A percentile compares a stretch with the other conserved stretches of the same genome.
phyloP scores from a whole-genome alignment of 2,113 vertebrate genomes.

The Corvus cornix region DNA sequence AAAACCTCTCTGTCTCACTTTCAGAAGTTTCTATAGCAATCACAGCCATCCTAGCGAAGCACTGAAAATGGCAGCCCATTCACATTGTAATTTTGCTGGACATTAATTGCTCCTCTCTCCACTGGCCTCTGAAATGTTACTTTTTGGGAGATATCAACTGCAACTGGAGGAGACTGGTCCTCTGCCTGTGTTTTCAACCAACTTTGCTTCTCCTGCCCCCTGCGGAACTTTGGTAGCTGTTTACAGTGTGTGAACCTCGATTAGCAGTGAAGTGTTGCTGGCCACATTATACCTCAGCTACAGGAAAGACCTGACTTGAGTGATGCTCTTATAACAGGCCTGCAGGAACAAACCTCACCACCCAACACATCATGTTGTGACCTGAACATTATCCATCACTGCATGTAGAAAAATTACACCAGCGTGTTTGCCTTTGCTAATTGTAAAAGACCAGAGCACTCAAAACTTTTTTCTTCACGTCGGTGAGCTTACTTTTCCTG shows the following conservation, averaged over 20 bases:
- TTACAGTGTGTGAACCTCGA: background rate
- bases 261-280: background rate
- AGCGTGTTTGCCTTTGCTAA: background rate
- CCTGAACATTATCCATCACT: background rate
- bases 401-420: background rate
- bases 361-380: background rate
- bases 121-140: background rate
- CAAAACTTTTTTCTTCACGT: background rate
- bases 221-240: background rate
- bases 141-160: background rate
- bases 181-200: background rate
- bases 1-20: slow-evolving; percentile 63
- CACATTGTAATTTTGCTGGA: slow-evolving; percentile 59
- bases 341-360: background rate
- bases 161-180: background rate
- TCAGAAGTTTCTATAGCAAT: slow-evolving; percentile 63
- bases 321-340: background rate
- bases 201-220: background rate
- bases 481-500: background rate
- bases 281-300: background rate
- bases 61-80: slow-evolving; percentile 43
- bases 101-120: slow-evolving; percentile 25
- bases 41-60: background rate
- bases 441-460: background rate
- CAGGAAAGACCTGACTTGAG: background rate